Evolutionary conservation across 2,797 vertebrate species (phyloP).

Genomic region (Menidia menidia): DNA sequence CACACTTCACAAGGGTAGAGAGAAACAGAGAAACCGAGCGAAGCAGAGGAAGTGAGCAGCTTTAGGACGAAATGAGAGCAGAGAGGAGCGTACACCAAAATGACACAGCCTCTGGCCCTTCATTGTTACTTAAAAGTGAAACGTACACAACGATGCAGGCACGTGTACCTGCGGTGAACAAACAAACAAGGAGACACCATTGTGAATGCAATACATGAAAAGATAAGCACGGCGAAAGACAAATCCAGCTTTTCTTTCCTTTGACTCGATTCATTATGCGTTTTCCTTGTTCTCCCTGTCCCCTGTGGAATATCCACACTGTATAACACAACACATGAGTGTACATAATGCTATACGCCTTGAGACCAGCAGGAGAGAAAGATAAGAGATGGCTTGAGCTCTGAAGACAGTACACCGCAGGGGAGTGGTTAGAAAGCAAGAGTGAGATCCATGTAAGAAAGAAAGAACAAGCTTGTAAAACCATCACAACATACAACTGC

Average conservation of each 20-base stretch:
- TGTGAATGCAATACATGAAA: slow-evolving; percentile 52
- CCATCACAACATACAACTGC: slow-evolving; percentile 31
- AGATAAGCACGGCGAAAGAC: slow-evolving; percentile 48
- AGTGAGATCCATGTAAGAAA: slow-evolving; percentile 37
- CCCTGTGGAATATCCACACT: slow-evolving; percentile 31
- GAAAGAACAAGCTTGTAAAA: slow-evolving; percentile 32
- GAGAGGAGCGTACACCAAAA: slow-evolving; percentile 65
- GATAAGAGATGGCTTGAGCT: slow-evolving; percentile 40
- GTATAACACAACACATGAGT: slow-evolving; percentile 58
- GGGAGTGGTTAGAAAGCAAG: slow-evolving; percentile 25
- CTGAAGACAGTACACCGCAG: slow-evolving; percentile 39
- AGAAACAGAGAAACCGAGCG: slow-evolving; percentile 39
- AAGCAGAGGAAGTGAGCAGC: slow-evolving; percentile 42
- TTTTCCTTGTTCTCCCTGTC: slow-evolving; percentile 21
- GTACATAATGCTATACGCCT: slow-evolving; percentile 44
- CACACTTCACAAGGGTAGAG: slow-evolving; percentile 62
- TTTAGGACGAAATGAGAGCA: slow-evolving; percentile 59
- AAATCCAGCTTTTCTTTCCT: slow-evolving; percentile 38
- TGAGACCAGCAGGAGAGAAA: slow-evolving; percentile 37
- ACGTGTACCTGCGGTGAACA: slow-evolving; percentile 38
- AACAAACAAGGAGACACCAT: slow-evolving; percentile 35
- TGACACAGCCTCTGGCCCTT: slow-evolving; percentile 58
- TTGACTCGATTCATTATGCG: slow-evolving; percentile 31
- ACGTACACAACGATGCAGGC: slow-evolving; percentile 51
- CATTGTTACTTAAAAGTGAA: slow-evolving; percentile 66